Conservation (phyloP, 1,140 invertebrate genomes). For the Drosophila yakuba region DNA sequence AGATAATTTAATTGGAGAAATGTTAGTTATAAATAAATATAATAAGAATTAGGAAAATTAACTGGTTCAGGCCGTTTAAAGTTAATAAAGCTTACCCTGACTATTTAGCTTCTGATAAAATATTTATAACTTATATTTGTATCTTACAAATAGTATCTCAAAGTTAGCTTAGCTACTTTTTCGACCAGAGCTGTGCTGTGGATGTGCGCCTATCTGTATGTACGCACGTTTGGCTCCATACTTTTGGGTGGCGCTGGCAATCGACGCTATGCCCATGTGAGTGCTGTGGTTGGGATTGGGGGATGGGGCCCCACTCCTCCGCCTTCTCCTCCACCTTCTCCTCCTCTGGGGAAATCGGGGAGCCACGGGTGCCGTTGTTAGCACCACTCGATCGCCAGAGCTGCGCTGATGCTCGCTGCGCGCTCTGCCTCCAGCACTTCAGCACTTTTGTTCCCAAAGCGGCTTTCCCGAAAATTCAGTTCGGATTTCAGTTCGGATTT, state of each 20-base stretch:
- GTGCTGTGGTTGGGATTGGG: too few relatives aligned
- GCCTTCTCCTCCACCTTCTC: neutral
- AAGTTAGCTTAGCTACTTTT: neutral
- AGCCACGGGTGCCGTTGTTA: slow-evolving; percentile 34
- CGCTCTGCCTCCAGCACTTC: slow-evolving; percentile 74
- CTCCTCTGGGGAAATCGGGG: slow-evolving; percentile 7
- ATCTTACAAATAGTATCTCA: too few relatives aligned
- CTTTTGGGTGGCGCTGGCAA: slow-evolving; percentile 46
- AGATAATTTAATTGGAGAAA: too few relatives aligned
- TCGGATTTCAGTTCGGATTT: slow-evolving; percentile 84
- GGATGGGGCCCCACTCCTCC: slow-evolving; percentile 14
- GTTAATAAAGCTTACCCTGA: too few relatives aligned
- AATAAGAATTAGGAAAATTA: too few relatives aligned
- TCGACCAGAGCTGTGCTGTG: neutral
- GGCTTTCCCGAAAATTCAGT: slow-evolving; percentile 81
- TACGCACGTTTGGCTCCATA: slow-evolving; percentile 49
- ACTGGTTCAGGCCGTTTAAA: too few relatives aligned
- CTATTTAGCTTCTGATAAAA: too few relatives aligned
- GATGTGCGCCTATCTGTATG: slow-evolving; percentile 19
- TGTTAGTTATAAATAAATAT: too few relatives aligned
- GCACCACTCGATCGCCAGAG: slow-evolving; percentile 49
- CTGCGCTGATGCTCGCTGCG: slow-evolving; percentile 48
- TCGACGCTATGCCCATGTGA: slow-evolving; percentile 19
- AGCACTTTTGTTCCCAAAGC: slow-evolving; percentile 78
- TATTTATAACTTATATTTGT: too few relatives aligned